These are phyloP conservation scores for Leptinotarsa rubiginosa DNA, from an alignment of 2,888 invertebrate genomes.

Conservation along the genomic window DNA sequence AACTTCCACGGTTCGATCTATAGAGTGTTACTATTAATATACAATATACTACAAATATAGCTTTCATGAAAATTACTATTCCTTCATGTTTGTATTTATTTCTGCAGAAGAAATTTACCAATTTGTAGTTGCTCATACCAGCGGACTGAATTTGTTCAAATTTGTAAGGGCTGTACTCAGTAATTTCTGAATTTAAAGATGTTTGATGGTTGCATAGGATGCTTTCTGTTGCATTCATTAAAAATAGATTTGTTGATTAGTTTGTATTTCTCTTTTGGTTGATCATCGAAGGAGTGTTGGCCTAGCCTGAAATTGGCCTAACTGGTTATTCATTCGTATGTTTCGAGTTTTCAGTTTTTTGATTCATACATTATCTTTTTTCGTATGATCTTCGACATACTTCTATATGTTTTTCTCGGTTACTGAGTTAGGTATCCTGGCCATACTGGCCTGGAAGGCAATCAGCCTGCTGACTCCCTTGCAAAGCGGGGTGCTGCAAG, in stretches of 20 bases:
- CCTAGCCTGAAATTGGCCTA: constrained; percentile 19
- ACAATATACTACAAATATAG: too few relatives aligned
- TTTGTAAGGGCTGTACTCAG: too few relatives aligned
- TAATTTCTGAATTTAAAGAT: not conserved
- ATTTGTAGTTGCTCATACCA: not conserved
- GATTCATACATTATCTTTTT: constrained; percentile 11
- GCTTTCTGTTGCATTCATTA: not conserved
- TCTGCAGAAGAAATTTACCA: constrained; percentile 7
- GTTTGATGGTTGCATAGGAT: not conserved
- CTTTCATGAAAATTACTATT: constrained; percentile 9
- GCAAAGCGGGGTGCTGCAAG: too few relatives aligned
- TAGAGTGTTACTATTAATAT: not conserved
- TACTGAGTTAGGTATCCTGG: too few relatives aligned
- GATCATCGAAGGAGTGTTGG: constrained; percentile 12
- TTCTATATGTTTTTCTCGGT: not conserved
- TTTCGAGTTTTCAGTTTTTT: constrained; percentile 12
- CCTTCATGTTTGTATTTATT: constrained; percentile 2
- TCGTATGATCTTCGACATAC: constrained; percentile 8
- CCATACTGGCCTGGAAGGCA: too few relatives aligned
- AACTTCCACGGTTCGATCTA: constrained; percentile 12
- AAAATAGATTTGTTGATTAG: not conserved
- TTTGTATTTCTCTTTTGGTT: not conserved
- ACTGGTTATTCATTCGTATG: constrained; percentile 14
- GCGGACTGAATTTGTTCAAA: constrained; percentile 1
- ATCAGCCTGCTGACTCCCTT: too few relatives aligned